Evolutionary conservation across 2,888 invertebrate species (phyloP), one percentile per base, ranked within the genome.

Genomic region (Strigamia transsilvanica): DNA sequence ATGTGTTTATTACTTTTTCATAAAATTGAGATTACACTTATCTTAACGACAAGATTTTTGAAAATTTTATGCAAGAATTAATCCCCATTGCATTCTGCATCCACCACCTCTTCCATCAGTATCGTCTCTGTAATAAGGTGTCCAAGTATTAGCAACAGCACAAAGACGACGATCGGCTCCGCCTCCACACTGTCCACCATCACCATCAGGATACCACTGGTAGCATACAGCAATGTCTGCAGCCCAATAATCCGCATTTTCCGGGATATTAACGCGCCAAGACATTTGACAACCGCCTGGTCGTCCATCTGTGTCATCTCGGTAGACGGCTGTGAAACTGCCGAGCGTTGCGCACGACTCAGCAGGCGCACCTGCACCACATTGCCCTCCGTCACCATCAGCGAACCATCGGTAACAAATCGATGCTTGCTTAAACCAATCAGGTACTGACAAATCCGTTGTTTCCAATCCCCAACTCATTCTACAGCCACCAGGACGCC

Each of bases 151-250:
- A 15, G 82, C 79, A 21, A 41, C 38, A 15, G 83, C 83, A 46
- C 83, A 83, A 0, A 83, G 82, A 13, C 34, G 83, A 10, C 82
- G 56, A 9, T 80, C 80, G n/a, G 81, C 81, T n/a, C 82, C 80
- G 13, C 82, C 83, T n/a, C 82, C 78, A 41, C 83, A 82, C 27
- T 82, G 83, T n/a, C 83, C 83, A 78, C 82, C 83, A 46, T 82
- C 41, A 83, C 84, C 5, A 84, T 84, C 34, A 84, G 77, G 46
- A 85, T 85, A n/a, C 85, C 85, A 80, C 27, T 80, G 21, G 23
- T 21, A 80, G 23, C 80, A 80, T 27, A 80, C 2, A 21, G 51
- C n/a, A 23, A 80, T 32, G 27, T 80, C 80, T 23, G 46, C 21
- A 21, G 27, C 27, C 80, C 80, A 80, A 56, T 80, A 80, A 12